Evolutionary conservation across 2,113 vertebrate genomes (phyloP).

Genomic region (Vulpes ferrilata): DNA sequence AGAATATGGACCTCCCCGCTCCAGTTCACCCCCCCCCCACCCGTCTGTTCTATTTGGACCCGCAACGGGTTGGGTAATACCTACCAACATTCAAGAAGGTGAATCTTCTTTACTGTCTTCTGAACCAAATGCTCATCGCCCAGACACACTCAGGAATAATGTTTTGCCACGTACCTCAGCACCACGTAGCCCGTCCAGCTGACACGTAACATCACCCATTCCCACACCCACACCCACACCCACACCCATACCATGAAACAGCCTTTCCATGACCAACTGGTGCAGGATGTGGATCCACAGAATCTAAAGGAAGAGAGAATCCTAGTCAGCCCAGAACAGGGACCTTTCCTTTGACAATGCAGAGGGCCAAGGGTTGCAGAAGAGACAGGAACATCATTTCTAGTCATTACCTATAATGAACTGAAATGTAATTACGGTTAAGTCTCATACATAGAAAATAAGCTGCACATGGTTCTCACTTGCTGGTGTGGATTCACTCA

Average conservation of each 20-base stretch:
- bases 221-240: too few species aligned
- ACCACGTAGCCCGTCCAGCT: not conserved
- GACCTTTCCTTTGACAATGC: not conserved
- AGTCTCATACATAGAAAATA: not conserved
- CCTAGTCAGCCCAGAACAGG: not conserved
- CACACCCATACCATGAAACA: not conserved
- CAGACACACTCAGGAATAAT: not conserved
- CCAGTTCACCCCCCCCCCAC: not conserved
- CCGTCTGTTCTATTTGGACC: not conserved
- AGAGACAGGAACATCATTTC: not conserved
- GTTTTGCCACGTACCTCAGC: not conserved
- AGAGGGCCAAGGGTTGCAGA: not conserved
- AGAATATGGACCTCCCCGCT: not conserved
- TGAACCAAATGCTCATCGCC: not conserved
- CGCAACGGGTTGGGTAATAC: not conserved
- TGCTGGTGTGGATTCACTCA: not conserved
- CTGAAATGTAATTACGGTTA: slow-evolving; percentile 26
- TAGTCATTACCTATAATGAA: not conserved
- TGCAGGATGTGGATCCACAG: not conserved
- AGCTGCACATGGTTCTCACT: not conserved
- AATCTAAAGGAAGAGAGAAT: not conserved
- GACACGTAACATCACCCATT: not conserved
- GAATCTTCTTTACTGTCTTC: not conserved
- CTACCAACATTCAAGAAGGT: not conserved
- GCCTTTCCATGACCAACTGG: not conserved